Evolutionary conservation across 2,113 vertebrate species (phyloP), one percentile per base, ranked within the genome.

Genomic region (Semnopithecus entellus): DNA sequence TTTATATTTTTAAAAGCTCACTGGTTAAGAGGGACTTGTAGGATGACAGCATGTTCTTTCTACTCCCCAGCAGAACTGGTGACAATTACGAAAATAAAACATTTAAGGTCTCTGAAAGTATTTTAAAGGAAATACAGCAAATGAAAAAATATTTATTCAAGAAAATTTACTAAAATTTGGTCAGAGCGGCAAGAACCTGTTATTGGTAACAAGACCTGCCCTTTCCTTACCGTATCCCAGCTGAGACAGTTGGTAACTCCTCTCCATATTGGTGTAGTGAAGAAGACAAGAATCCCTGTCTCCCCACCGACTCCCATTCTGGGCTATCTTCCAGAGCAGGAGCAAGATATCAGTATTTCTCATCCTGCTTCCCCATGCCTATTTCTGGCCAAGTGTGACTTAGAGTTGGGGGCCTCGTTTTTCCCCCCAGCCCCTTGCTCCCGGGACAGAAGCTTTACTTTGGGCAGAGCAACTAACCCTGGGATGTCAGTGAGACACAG

Each of bases 111-210:
- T 93, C 18, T 91, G 43, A 55, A 84, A 93, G 68, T 93, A 27
- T 97, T 96, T 27, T 57, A 40, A 95, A 95, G 68, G 38, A 76
- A 73, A 40, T 93, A 83, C 0, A 88, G 50, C 43, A 95, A 86
- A 45, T 90, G 30, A 92, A 90, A 32, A 89, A 95, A 86, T 25
- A n/a, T 38, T 96, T 93, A 81, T 96, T 81, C 43, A 73, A 87
- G 61, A 48, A 75, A 38, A 72, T 86, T 86, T 48, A 88, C 45
- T 84, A 88, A 96, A 96, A 50, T 92, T 64, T 38, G 14, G 8
- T 82, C 43, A 81, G 61, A 85, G 8, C 25, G 1, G 20, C 16
- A 82, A 78, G 73, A 81, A 55, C 78, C 22, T 90, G 27, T 35
- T 85, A 80, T 76, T 95, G 92, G 52, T 66, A 59, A 11, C 22